Conservation (phyloP, 2,113 vertebrate genomes). For the Hymenochirus boettgeri region DNA sequence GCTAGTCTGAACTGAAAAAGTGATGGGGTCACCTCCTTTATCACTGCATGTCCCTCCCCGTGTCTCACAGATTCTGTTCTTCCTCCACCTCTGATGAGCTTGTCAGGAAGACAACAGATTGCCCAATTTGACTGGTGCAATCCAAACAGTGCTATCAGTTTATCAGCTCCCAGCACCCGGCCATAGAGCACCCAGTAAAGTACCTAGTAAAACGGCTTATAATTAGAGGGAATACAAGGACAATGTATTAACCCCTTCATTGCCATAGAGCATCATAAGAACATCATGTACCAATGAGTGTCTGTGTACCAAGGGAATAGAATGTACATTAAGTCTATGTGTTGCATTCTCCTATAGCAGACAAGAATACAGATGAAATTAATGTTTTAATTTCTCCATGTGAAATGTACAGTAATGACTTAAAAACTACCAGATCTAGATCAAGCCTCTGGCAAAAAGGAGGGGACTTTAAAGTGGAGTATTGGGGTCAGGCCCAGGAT, state of each 20-base stretch:
- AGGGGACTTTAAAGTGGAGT: too few relatives aligned
- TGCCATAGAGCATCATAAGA: not conserved
- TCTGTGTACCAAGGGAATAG: too few relatives aligned
- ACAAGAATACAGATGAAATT: too few relatives aligned
- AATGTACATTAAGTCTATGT: too few relatives aligned
- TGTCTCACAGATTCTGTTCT: constrained; percentile 30
- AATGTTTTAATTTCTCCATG: too few relatives aligned
- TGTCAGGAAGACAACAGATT: constrained; percentile 42
- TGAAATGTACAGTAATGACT: too few relatives aligned
- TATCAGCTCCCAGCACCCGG: constrained; percentile 19
- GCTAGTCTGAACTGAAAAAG: not conserved
- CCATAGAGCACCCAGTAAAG: constrained; percentile 14
- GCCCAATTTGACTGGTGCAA: constrained; percentile 28
- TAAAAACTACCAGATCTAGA: too few relatives aligned
- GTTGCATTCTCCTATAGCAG: too few relatives aligned
- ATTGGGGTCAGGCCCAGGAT: too few relatives aligned
- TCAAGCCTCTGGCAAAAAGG: too few relatives aligned
- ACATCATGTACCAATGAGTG: not conserved
- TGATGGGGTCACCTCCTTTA: constrained; percentile 18
- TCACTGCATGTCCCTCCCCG: constrained; percentile 22
- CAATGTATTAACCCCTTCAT: constrained; percentile 22
- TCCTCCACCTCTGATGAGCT: constrained; percentile 27
- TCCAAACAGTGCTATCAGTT: constrained; percentile 15
- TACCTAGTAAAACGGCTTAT: too few relatives aligned
- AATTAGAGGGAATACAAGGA: not conserved